Percentiles rank a stretch among this genome's conserved stretches.
These are phyloP conservation scores for Pyrgus malvae DNA, from an alignment of 2,888 invertebrate species.

Conservation along the genomic window DNA sequence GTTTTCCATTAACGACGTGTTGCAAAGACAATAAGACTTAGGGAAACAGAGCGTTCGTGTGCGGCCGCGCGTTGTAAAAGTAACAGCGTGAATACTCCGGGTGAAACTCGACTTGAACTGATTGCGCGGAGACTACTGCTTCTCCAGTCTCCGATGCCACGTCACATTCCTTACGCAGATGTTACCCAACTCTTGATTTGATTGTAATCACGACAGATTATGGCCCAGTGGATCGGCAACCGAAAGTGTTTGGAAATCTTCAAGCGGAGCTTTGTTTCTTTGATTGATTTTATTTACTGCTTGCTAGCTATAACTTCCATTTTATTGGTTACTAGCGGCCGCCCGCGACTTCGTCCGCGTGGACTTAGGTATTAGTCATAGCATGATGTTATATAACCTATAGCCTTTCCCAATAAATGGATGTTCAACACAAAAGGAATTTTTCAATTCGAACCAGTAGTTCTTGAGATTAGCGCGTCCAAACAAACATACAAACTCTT, in stretches of 20 bases:
- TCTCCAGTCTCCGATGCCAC: slow-evolving; percentile 41
- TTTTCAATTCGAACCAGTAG: no score
- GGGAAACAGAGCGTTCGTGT: slow-evolving; percentile 79
- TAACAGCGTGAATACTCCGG: slow-evolving; percentile 78
- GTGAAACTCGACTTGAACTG: slow-evolving; percentile 78
- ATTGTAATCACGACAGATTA: slow-evolving; percentile 15
- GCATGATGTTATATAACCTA: no score
- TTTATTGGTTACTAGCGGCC: no score
- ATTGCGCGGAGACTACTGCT: slow-evolving; percentile 52
- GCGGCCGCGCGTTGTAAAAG: slow-evolving; percentile 80
- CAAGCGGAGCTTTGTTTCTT: not conserved
- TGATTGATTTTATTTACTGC: no score
- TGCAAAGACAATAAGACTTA: slow-evolving; percentile 70
- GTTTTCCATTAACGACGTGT: slow-evolving; percentile 58
- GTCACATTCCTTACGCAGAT: slow-evolving; percentile 57
- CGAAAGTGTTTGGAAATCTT: slow-evolving; percentile 7
- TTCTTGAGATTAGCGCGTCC: no score
- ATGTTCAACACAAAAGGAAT: no score
- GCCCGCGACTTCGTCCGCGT: no score
- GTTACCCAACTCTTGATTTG: slow-evolving; percentile 23
- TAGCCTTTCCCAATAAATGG: no score
- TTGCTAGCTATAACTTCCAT: no score
- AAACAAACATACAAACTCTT: no score
- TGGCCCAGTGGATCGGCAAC: slow-evolving; percentile 6
- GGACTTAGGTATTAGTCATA: no score